Evolutionary conservation across 1,140 invertebrate species (phyloP), one percentile per base, ranked within the genome.

Genomic region (Drosophila equinoxialis): DNA sequence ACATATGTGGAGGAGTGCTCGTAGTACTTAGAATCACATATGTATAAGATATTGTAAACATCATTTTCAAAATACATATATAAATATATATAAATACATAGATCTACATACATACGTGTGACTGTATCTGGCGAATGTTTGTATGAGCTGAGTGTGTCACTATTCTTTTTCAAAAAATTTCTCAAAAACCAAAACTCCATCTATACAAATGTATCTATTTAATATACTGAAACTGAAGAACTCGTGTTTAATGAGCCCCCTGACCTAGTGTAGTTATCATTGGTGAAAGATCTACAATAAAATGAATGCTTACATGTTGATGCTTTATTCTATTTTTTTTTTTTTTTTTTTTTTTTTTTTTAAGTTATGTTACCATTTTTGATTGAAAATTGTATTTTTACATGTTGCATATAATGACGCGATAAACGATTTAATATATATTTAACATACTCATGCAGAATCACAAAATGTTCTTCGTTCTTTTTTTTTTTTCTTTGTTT

Each of bases 1-100:
- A 98, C 97, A 4, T 98, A 98, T 85, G 97, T 98, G 2, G 96
- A 98, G 94, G 94, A 94, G 71, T 93, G 94, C 45, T 72, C 68
- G 72, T 91, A 79, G 65, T 8, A 30, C 30, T 58, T 37, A 59
- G 14, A 39, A 17, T 51, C 35, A 60, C 6, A 39, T 23, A 59
- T 59, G 41, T 7, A 61, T 61, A 11, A 37, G 35, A 37, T 37
- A 30, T 30, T 37, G 35, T 11, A 11, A 1, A 37, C 35, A 37
- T 11, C 8, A 37, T 30, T 37, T 37, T 37, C 10, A 10, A 37
- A 10, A 37, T 37, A 37, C 8, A 37, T 13, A 39, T 26, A n/a
- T n/a, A 42, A 30, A 63, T 14, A 30, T 11, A 63, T 26, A 63
- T 45, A 45, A 41, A 62, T 13, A 30, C n/a, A 41, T 63, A 48